phyloP scores from a whole-genome alignment of 2,888 invertebrate genomes.

The Acanthoscelides obtectus region DNA sequence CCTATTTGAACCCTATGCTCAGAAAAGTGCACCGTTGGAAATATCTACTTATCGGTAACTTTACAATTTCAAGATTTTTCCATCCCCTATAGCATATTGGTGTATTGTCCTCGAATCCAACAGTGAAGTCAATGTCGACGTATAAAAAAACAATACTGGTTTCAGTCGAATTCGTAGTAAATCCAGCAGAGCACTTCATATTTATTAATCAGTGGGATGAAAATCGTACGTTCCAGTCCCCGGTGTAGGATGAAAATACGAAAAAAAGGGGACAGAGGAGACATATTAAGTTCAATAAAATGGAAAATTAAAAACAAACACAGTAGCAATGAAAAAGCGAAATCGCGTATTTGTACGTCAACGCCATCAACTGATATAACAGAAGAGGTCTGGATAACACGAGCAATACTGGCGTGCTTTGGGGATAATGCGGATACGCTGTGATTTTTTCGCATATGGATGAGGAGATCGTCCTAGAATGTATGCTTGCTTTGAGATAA shows the following conservation, averaged over 20 bases:
- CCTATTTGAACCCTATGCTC: too few relatives aligned
- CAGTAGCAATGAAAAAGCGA: not conserved
- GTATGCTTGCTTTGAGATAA: not conserved
- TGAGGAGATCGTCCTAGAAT: not conserved
- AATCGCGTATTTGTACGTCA: not conserved
- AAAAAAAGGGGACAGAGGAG: not conserved
- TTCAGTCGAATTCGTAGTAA: not conserved
- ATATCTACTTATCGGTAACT: too few relatives aligned
- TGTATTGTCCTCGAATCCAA: too few relatives aligned
- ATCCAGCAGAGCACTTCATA: not conserved
- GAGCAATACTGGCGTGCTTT: not conserved
- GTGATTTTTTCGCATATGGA: not conserved
- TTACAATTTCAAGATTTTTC: too few relatives aligned
- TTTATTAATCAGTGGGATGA: not conserved
- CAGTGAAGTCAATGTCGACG: too few relatives aligned
- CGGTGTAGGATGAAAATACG: not conserved
- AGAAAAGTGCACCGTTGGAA: too few relatives aligned
- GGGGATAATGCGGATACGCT: not conserved
- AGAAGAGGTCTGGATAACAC: not conserved
- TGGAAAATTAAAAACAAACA: not conserved
- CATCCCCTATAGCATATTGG: too few relatives aligned
- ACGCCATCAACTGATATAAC: not conserved
- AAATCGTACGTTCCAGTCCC: not conserved
- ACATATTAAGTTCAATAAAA: not conserved
- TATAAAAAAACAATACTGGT: too few relatives aligned